A percentile compares a stretch with the other conserved stretches of the same genome.
These are phyloP conservation scores for Drosophila obscura DNA, from an alignment of 1,140 invertebrate species.

Conservation along the genomic window DNA sequence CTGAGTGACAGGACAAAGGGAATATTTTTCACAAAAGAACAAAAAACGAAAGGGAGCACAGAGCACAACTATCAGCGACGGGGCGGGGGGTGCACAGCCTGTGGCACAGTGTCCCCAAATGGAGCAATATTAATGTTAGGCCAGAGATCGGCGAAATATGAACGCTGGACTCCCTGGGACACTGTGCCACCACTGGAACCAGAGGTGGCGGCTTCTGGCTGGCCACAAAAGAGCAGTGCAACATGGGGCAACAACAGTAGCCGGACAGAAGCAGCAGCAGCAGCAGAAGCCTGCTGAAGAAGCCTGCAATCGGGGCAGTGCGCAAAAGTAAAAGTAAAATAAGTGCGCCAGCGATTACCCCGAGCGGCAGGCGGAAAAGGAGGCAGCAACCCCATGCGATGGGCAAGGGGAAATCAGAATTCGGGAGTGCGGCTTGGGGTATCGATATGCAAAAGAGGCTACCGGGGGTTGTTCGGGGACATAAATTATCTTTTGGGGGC, in stretches of 20 bases:
- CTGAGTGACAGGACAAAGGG: slow-evolving; percentile 80
- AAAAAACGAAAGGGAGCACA: slow-evolving; percentile 60
- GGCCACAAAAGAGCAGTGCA: slow-evolving; percentile 27
- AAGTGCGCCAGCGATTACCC: slow-evolving; percentile 45
- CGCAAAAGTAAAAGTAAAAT: slow-evolving; percentile 77
- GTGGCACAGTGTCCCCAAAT: slow-evolving; percentile 19
- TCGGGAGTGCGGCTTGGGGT: neutral
- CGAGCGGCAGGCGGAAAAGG: neutral
- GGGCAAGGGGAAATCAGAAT: slow-evolving; percentile 9
- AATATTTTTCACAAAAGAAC: slow-evolving; percentile 79
- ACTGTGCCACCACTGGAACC: slow-evolving; percentile 30
- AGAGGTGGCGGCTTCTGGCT: slow-evolving; percentile 12
- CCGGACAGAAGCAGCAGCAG: slow-evolving; percentile 47
- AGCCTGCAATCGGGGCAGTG: slow-evolving; percentile 36
- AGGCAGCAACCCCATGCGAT: neutral
- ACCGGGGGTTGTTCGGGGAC: slow-evolving; percentile 40
- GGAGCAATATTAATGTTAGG: no score
- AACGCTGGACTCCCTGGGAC: neutral
- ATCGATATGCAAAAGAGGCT: slow-evolving; percentile 52
- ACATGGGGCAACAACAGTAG: slow-evolving; percentile 24
- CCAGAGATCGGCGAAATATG: neutral
- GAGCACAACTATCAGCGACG: neutral
- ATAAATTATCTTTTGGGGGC: slow-evolving; percentile 75
- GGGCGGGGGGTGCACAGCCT: neutral
- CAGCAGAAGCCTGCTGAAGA: slow-evolving; percentile 35